Percentiles rank a stretch among this genome's conserved stretches.
Evolutionary conservation across 2,113 vertebrate species (phyloP).

Genomic region (Sinocyclocheilus maitianheensis): DNA sequence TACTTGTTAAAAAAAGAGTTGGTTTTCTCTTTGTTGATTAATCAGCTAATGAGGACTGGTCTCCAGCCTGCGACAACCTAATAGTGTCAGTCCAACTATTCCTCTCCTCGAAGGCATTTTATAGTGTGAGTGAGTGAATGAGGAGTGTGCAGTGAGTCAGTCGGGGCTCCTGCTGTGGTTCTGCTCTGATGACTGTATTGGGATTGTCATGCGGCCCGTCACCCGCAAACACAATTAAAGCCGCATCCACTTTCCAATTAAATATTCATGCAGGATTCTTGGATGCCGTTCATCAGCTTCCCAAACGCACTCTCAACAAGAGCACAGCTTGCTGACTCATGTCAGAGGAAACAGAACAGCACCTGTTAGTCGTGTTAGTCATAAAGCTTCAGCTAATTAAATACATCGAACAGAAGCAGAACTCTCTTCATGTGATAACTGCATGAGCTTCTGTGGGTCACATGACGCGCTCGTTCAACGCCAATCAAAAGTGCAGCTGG

Average conservation of each 20-base stretch:
- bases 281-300: slow-evolving; percentile 24
- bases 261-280: slow-evolving; percentile 45
- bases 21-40: no score
- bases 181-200: slow-evolving; percentile 23
- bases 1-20: not conserved
- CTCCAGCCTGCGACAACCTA: not conserved
- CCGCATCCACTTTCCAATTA: slow-evolving; percentile 36
- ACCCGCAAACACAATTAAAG: slow-evolving; percentile 30
- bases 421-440: not conserved
- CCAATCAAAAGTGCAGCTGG: not conserved
- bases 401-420: not conserved
- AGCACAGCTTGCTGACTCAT: slow-evolving; percentile 40
- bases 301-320: slow-evolving; percentile 27
- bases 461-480: not conserved
- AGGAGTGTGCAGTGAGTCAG: slow-evolving; percentile 13
- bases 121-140: slow-evolving; percentile 16
- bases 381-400: slow-evolving; percentile 32
- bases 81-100: not conserved
- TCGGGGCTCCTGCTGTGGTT: slow-evolving; percentile 3
- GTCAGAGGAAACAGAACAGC: slow-evolving; percentile 10
- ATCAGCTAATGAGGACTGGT: not conserved
- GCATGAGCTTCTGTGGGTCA: slow-evolving; percentile 25
- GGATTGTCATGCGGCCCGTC: slow-evolving; percentile 15
- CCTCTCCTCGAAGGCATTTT: not conserved
- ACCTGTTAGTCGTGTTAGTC: slow-evolving; percentile 44